Base-by-base conservation (phyloP, 1,140 invertebrate genomes). In the Bombus sylvicola region DNA sequence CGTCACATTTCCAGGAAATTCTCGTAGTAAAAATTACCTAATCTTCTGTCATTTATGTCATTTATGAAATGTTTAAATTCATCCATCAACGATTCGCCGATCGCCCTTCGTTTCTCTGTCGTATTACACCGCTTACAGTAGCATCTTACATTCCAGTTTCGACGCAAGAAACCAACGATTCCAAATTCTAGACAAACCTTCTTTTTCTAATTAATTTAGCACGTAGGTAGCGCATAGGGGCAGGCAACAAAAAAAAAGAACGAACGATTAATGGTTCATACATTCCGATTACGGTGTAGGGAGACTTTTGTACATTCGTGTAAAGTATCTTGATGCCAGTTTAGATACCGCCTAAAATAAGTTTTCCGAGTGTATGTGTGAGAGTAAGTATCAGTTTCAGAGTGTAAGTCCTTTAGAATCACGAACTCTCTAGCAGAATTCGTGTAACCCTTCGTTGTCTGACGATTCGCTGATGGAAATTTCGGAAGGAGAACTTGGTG, bases 231-330 rank as follows among this genome's bases (percentile, higher is more conserved):
- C 5, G 69, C 18, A 53, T 62, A 73, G 66, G 25, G 57, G 53
- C 66, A n/a, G 39, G 69, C 18, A 39, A 39, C 0, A 66, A 31
- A 39, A 39, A 66, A 43, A 66, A 66, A 22, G 15, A 66, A 71
- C 57, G 80, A 71, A 57, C 39, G 39, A 59, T 34, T 25, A 64
- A 87, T 71, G 72, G 47, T 68, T n/a, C 28, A 84, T 71, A 87
- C 84, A 92, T 93, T 93, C 92, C 88, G 85, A 89, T 78, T 69
- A 71, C 72, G 72, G 76, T 79, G 69, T 87, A 91, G 81, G 90
- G 79, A 34, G 79, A 85, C 81, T 90, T 92, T 92, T 94, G 94
- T 94, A 94, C 91, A 94, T 94, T 94, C 81, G 77, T 90, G 83
- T 90, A 89, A 66, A 73, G 79, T 84, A 83, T 90, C 88, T 90